These are phyloP conservation scores for Pandemis cinnamomeana DNA, from an alignment of 2,888 invertebrate genomes.

Conservation along the genomic window DNA sequence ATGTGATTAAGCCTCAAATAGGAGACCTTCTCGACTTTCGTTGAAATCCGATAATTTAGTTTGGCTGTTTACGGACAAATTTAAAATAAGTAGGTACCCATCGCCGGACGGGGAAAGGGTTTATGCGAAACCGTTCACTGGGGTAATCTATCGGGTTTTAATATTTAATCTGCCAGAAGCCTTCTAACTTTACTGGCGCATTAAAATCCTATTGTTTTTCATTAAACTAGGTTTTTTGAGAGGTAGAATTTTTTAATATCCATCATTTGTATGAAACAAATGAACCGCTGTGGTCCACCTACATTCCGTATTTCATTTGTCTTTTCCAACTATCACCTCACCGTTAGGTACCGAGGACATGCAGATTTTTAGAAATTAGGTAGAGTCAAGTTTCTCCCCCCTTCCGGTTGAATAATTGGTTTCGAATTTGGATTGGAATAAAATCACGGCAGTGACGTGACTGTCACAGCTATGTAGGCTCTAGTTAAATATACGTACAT, in stretches of 20 bases:
- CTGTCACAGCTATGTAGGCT: too few species aligned
- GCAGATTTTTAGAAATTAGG: too few species aligned
- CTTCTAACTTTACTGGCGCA: constrained; percentile 5
- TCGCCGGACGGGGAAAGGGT: neutral
- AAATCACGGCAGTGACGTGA: too few species aligned
- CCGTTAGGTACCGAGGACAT: too few species aligned
- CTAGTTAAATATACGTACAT: too few species aligned
- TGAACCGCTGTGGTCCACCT: too few species aligned
- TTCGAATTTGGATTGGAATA: too few species aligned
- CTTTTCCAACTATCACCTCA: too few species aligned
- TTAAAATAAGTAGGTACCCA: constrained; percentile 5
- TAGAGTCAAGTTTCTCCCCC: too few species aligned
- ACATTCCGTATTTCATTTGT: too few species aligned
- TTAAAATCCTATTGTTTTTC: neutral
- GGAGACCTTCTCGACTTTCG: constrained; percentile 23
- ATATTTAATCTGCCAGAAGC: constrained; percentile 21
- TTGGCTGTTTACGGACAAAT: constrained; percentile 19
- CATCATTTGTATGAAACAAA: too few species aligned
- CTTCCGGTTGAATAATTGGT: too few species aligned
- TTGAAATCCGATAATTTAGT: constrained; percentile 22
- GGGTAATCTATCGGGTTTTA: constrained; percentile 11
- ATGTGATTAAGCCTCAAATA: constrained; percentile 23
- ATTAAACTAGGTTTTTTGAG: neutral
- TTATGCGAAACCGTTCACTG: constrained; percentile 4
- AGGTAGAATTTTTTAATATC: neutral